Base-by-base conservation (phyloP, 2,888 invertebrate genomes). In the Aradus depressus region DNA sequence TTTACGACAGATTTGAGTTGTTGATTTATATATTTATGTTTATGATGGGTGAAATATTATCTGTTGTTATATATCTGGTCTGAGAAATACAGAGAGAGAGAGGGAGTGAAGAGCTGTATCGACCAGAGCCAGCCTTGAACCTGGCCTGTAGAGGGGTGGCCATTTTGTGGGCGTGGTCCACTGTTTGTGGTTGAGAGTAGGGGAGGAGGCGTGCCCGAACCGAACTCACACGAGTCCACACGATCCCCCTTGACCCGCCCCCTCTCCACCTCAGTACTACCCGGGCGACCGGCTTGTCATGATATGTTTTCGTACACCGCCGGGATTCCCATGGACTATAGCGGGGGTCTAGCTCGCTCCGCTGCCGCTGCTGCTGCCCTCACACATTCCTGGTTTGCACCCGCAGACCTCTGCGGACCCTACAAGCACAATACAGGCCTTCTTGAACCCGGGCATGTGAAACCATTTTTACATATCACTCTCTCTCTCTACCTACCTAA, bases 311-410 rank as follows among this genome's bases (percentile, higher is more conserved):
- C 16, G 35, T 35, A 28, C 47, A 26, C 37, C 38, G 47, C 16
- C 37, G 61, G 57, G 62, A 87, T 61, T 44, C 52, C 56, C 37
- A 55, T 53, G 50, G 52, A 48, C 41, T 51, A 53, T 42, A 54
- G 50, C 47, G 37, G 49, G 18, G 49, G 39, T 31, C 49, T 41
- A 22, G 49, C 35, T n/a, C 49, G 41, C 51, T 84, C 88, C 66
- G 84, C 89, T 66, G 88, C 89, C 88, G 73, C 73, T 67, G 73
- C 73, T 65, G 80, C 89, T 66, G 83, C 84, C 66, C 90, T 89
- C 78, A 84, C 87, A 69, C 89, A 90, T 79, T 89, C 89, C 75
- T 90, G 90, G 90, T 86, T 89, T 80, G 87, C 88, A 76, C 80
- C 79, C 75, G 85, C 86, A 82, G 87, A 88, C 77, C 80, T 88